phyloP scores from a whole-genome alignment of 2,113 vertebrate species.

The Girardinichthys multiradiatus region DNA sequence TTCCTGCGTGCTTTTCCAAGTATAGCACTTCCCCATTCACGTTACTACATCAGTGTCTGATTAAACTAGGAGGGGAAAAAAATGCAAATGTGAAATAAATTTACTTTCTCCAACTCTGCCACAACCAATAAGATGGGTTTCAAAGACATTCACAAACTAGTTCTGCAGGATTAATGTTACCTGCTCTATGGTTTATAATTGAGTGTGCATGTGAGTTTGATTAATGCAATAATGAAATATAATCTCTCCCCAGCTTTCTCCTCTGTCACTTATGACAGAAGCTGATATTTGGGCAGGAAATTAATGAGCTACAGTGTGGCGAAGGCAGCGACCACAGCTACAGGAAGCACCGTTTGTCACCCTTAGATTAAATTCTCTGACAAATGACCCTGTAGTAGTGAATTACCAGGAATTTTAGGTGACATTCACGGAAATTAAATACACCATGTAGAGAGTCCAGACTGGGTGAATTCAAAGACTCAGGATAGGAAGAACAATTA shows the following conservation, averaged over 20 bases:
- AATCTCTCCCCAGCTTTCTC: slow-evolving; percentile 50
- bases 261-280: slow-evolving; percentile 38
- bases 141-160: slow-evolving; percentile 45
- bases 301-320: slow-evolving; percentile 60
- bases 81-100: slow-evolving; percentile 30
- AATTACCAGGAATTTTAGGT: slow-evolving; percentile 63
- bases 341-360: slow-evolving; percentile 50
- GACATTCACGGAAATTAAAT: slow-evolving; percentile 68
- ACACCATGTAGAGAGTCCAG: slow-evolving; percentile 38
- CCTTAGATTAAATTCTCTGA: slow-evolving; percentile 67
- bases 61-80: slow-evolving; percentile 22
- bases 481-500: slow-evolving; percentile 13
- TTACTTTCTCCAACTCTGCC: slow-evolving; percentile 32
- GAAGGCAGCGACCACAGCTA: slow-evolving; percentile 37
- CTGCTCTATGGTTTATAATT: slow-evolving; percentile 54
- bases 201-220: slow-evolving; percentile 55
- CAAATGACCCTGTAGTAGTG: slow-evolving; percentile 58
- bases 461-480: slow-evolving; percentile 21
- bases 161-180: slow-evolving; percentile 55
- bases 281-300: slow-evolving; percentile 70
- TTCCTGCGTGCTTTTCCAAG: background rate
- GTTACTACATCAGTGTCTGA: background rate
- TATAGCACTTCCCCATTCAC: background rate
- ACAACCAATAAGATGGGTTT: slow-evolving; percentile 23
- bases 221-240: slow-evolving; percentile 72